Evolutionary conservation across 1,140 invertebrate species (phyloP), one percentile per base, ranked within the genome.

Genomic region (Hycleus phaleratus): DNA sequence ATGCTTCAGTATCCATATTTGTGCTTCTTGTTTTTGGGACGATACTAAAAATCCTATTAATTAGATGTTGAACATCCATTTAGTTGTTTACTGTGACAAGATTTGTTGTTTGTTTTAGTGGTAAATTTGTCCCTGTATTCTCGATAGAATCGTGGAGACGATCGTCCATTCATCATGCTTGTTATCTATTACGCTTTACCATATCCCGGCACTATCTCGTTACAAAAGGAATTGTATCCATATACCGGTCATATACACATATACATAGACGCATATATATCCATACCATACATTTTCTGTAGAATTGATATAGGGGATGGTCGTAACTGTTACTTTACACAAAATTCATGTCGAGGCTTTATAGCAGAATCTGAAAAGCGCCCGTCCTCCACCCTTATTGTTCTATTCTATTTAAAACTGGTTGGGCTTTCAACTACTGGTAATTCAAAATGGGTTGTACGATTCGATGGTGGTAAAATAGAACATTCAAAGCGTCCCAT

Each of bases 341-440:
- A 46, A 39, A 49, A 56, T 48, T 48, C 54, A 48, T 48, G 54
- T 49, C 46, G 46, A 32, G 7, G 54, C 54, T 56, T 56, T 56
- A 56, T 48, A 46, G 54, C 26, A 32, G 46, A 38, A 48, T 32
- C 38, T 49, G 39, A 49, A 57, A 57, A 49, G 54, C 56, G 25
- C 24, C 56, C 18, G 18, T 18, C 18, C 18, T 18, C 18, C 18
- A 18, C 40, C 48, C 51, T 59, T 55, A 59, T 55, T 59, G 58
- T 59, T 55, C 58, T 55, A 50, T 59, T 55, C 52, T 60, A 56
- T 60, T 60, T 56, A 60, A 60, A 60, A 56, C 59, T 60, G 52
- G 50, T 52, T 49, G 46, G 51, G 58, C 58, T 54, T 49, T 59
- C 50, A 32, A 26, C 49, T 54, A 49, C 51, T 54, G 51, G 58